A percentile compares a stretch with the other conserved stretches of the same genome.
Evolutionary conservation across 2,797 vertebrate species (phyloP).

Genomic region (Bradypodion ventrale): DNA sequence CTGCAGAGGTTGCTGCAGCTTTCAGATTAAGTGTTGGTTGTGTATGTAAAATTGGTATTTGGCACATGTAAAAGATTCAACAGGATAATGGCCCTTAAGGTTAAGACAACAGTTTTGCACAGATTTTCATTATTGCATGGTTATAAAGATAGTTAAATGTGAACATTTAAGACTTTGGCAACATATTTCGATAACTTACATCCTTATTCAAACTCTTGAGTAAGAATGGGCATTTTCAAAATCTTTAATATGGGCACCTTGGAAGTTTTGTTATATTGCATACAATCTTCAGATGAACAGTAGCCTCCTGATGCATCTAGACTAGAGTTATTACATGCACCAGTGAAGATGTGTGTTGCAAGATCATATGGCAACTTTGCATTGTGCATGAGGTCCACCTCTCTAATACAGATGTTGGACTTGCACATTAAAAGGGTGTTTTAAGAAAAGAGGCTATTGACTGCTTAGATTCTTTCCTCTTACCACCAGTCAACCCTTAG

Average conservation of each 20-base stretch:
- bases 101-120: conserved; percentile 63
- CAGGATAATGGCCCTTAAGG: conserved; percentile 1
- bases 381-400: neutral
- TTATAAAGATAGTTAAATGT: conserved; percentile 27
- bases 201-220: conserved; percentile 14
- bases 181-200: neutral
- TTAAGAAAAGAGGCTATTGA: neutral
- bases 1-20: no score
- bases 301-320: neutral
- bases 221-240: conserved; percentile 21
- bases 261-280: neutral
- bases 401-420: neutral
- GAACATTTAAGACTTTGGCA: conserved; percentile 42
- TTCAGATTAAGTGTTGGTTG: no score
- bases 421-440: neutral
- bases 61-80: no score
- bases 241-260: neutral
- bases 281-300: neutral
- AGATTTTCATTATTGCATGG: conserved; percentile 38
- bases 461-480: neutral
- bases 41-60: no score
- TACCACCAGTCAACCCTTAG: neutral
- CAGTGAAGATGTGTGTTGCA: neutral
- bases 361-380: neutral
- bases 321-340: neutral